phyloP scores from a whole-genome alignment of 2,113 vertebrate species.

The Calidris pugnax region DNA sequence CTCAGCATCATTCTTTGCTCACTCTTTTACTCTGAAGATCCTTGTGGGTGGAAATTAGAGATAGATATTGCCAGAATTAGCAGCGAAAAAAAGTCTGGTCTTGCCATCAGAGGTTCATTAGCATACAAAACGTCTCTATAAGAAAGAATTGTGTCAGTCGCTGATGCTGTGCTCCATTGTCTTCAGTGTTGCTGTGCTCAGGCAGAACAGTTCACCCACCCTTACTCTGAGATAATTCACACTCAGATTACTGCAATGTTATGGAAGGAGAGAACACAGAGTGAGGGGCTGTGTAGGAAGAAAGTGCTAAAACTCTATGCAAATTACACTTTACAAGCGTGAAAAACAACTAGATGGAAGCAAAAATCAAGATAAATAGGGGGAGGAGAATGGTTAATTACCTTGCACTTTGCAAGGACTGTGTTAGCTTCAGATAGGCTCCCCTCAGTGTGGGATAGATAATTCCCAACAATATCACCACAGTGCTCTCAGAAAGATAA shows the following conservation, averaged over 20 bases:
- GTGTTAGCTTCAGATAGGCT: slow-evolving; percentile 50
- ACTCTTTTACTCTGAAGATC: slow-evolving; percentile 21
- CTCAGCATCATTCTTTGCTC: neutral
- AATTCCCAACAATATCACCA: slow-evolving; percentile 42
- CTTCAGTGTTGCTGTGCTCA: slow-evolving; percentile 3
- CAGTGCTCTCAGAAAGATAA: slow-evolving; percentile 48
- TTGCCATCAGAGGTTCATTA: slow-evolving; percentile 43
- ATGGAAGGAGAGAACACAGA: neutral
- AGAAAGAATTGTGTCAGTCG: neutral
- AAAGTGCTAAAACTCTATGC: slow-evolving; percentile 34
- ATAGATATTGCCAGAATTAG: slow-evolving; percentile 23
- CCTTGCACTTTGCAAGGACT: slow-evolving; percentile 48
- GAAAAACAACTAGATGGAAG: slow-evolving; percentile 54
- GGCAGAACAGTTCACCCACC: slow-evolving; percentile 2
- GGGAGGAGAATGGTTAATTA: slow-evolving; percentile 61
- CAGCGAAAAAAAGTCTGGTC: slow-evolving; percentile 31
- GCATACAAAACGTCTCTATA: slow-evolving; percentile 48
- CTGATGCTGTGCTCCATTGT: slow-evolving; percentile 18
- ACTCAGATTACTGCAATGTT: neutral
- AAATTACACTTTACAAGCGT: slow-evolving; percentile 28
- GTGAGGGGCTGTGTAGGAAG: slow-evolving; percentile 14
- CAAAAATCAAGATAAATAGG: slow-evolving; percentile 63
- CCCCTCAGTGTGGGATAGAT: slow-evolving; percentile 38
- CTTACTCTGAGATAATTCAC: neutral
- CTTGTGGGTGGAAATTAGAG: slow-evolving; percentile 44